Evolutionary conservation across 2,888 invertebrate genomes (phyloP), one percentile per base, ranked within the genome.

Genomic region (Augochlorella aurata): DNA sequence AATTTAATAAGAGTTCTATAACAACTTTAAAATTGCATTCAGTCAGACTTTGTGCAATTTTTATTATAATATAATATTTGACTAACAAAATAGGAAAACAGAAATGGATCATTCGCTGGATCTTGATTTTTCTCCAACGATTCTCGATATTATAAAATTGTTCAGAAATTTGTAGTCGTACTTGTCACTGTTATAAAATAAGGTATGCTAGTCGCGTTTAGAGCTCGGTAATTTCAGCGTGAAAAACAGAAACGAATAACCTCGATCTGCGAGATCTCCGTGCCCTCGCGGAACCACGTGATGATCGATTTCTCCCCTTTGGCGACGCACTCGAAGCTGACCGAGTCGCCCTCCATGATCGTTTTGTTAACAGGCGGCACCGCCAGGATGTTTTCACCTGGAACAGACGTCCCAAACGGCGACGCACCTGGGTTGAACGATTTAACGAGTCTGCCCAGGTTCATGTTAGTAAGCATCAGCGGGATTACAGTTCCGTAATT

Each of bases 281-380:
- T 90, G 21, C 94, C 94, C 79, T 95, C 95, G 79, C 94, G 94
- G 89, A 94, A 94, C 96, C 96, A 96, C 2, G 94, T 92, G 1
- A 95, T 95, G 68, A 93, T 94, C 68, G 94, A 96, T 87, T 94
- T 95, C 77, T 95, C 95, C 87, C 96, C 96, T 93, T 97, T 97
- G 70, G 97, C 96, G 77, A 96, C 95, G 93, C 98, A 98, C 82
- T 96, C 96, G 88, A 98, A 96, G 92, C 96, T 96, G 0, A 97
- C 97, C 81, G 96, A 95, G 88, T 97, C 96, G 9, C 97, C 97
- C 93, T 98, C 98, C 94, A 97, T 95, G 73, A 97, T 96, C 4
- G 98, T 98, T 93, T 96, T 96, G 94, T 99, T 98, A 89, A 97
- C 96, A 8, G 98, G 98, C 63, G 98, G 97, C 79, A 97, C 96